Conservation (phyloP, 1,140 invertebrate species). For the Vollenhovia emeryi region DNA sequence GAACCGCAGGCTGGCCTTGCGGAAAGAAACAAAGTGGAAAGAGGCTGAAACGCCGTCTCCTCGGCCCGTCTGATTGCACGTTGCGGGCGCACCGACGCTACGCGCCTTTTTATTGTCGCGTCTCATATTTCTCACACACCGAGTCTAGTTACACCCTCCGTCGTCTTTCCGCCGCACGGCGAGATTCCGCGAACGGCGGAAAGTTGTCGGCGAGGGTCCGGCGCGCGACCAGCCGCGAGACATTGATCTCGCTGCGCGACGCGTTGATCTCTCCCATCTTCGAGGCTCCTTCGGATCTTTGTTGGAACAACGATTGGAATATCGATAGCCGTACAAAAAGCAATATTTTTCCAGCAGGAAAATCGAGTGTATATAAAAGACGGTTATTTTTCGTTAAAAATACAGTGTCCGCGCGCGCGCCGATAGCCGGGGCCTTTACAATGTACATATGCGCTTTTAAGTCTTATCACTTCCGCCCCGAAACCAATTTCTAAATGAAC, state of each 20-base stretch:
- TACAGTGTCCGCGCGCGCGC: background rate
- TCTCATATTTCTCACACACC: constrained; percentile 43
- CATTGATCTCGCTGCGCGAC: too few relatives aligned
- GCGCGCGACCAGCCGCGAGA: too few relatives aligned
- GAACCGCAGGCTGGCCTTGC: constrained; percentile 49
- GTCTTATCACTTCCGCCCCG: constrained; percentile 38
- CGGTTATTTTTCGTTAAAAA: background rate
- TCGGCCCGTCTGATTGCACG: constrained; percentile 43
- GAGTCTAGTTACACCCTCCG: background rate
- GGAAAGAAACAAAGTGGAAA: constrained; percentile 43
- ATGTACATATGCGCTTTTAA: background rate
- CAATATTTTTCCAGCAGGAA: background rate
- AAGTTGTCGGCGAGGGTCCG: background rate
- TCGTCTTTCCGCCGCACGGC: background rate
- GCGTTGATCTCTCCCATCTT: background rate
- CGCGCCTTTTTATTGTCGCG: constrained; percentile 47
- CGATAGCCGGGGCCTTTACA: background rate
- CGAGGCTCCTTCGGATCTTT: background rate
- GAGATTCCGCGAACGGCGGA: background rate
- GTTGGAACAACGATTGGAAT: background rate
- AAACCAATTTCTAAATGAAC: constrained; percentile 55
- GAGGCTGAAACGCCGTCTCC: constrained; percentile 29
- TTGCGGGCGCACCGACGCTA: background rate
- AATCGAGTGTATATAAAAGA: background rate
- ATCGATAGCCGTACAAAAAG: background rate